Evolutionary conservation across 2,888 invertebrate genomes (phyloP), one percentile per base, ranked within the genome.

Genomic region (Oscheius myriophilus): DNA sequence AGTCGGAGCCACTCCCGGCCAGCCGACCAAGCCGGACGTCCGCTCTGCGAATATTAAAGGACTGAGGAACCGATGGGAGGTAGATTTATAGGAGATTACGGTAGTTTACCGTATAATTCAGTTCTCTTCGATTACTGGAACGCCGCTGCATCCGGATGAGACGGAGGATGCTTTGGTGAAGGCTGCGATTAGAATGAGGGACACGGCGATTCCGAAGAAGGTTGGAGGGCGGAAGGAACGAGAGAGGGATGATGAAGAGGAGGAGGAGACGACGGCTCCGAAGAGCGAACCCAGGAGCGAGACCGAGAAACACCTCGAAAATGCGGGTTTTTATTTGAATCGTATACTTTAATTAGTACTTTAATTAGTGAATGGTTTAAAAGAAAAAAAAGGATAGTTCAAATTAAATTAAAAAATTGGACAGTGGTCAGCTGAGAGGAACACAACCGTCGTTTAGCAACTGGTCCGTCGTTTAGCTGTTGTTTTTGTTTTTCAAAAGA

Each of bases 121-220:
- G 75, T 79, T 82, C 54, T 80, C 79, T 1, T 80, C 83, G 9
- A 67, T 75, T 0, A 82, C 81, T 2, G 83, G 82, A 9, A 82
- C 82, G 0, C 82, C 83, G 33, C 72, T 82, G 49, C 81, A 83
- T 58, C 83, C 83, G 2, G 81, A 81, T 62, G 75, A 77, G 25
- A 66, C 72, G 6, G 78, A 77, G 46, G 74, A 79, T 46, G 75
- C 78, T 26, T 69, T 82, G 39, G 69, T 79, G 33, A 71, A 76
- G 11, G 73, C 79, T 14, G 81, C 80, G 1, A 69, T 69, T 0
- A 63, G 67, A 46, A 75, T 75, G 71, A 69, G 70, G 59, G 73
- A 75, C 45, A 68, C 62, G 21, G 18, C 57, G 9, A 26, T 57
- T 39, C 66, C 66, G 6, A 39, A 21, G n/a, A 55, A 53, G 25